Percentiles rank a stretch among this genome's conserved stretches.
These are phyloP conservation scores for Dipodomys merriami DNA, from an alignment of 2,113 vertebrate species.

Conservation along the genomic window DNA sequence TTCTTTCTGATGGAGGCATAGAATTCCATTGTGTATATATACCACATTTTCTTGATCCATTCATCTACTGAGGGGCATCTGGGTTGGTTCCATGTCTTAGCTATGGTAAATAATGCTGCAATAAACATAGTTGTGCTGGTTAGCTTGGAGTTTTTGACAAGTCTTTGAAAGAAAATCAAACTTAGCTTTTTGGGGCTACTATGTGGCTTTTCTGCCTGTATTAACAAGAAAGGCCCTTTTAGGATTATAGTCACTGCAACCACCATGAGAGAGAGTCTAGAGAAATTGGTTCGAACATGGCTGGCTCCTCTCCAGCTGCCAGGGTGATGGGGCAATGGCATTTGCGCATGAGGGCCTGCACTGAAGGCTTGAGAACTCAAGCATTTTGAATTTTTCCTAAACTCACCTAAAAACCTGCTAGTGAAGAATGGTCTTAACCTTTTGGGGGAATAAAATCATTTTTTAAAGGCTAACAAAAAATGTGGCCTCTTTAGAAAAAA, in stretches of 20 bases:
- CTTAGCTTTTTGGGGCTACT: neutral
- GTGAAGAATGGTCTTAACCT: neutral
- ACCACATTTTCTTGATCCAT: too few species aligned
- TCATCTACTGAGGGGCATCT: too few species aligned
- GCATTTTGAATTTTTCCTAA: conserved; percentile 1
- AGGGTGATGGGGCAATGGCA: neutral
- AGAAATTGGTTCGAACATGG: neutral
- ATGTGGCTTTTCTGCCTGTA: conserved; percentile 28
- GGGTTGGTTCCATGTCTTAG: too few species aligned
- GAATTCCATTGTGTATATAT: too few species aligned
- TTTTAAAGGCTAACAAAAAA: conserved; percentile 26
- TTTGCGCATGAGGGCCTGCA: neutral
- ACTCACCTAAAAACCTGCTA: neutral
- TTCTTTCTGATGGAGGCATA: too few species aligned
- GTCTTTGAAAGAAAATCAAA: conserved; percentile 17
- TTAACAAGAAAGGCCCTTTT: neutral
- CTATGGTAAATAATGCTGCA: too few species aligned
- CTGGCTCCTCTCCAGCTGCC: neutral
- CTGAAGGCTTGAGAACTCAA: neutral
- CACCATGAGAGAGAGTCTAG: neutral
- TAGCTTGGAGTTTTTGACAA: conserved; percentile 48
- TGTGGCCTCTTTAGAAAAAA: neutral
- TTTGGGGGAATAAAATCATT: neutral
- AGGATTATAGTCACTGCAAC: neutral
- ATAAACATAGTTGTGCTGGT: too few species aligned